Evolutionary conservation across 2,797 vertebrate species (phyloP).

Genomic region (Philypnodon macrostomus): DNA sequence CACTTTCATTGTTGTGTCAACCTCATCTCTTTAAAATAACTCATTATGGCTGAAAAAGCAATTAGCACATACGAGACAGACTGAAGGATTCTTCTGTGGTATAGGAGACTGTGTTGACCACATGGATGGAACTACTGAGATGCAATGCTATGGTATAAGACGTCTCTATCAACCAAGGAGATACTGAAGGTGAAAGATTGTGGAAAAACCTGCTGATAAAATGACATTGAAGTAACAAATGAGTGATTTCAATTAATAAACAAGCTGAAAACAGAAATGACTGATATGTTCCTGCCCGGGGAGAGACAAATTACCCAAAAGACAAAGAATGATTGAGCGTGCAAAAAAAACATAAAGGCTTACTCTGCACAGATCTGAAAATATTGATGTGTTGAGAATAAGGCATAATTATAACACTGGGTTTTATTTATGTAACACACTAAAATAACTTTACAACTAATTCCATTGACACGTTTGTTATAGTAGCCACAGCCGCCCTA

Average conservation of each 20-base stretch:
- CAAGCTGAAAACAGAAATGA: no score
- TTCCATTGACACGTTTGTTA: no score
- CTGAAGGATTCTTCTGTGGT: slow-evolving; percentile 48
- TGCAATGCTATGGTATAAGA: background rate
- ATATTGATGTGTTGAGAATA: no score
- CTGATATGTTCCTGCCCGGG: no score
- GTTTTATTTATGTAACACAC: no score
- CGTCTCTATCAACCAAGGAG: background rate
- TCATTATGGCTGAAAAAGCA: slow-evolving; percentile 70
- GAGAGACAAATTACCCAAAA: no score
- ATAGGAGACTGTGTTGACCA: slow-evolving; percentile 27
- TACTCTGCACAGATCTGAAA: background rate
- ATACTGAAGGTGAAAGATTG: background rate
- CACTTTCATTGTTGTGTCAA: slow-evolving; percentile 61
- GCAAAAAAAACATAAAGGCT: background rate
- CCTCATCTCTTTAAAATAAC: slow-evolving; percentile 60
- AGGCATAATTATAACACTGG: no score
- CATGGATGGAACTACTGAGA: slow-evolving; percentile 23
- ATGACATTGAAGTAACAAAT: background rate
- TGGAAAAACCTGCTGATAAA: background rate
- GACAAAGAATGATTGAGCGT: no score
- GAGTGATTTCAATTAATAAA: background rate
- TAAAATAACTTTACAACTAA: no score
- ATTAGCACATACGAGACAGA: slow-evolving; percentile 59
- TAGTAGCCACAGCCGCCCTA: no score